These are phyloP conservation scores for Miltochrista miniata DNA, from an alignment of 2,888 invertebrate genomes.

Conservation along the genomic window DNA sequence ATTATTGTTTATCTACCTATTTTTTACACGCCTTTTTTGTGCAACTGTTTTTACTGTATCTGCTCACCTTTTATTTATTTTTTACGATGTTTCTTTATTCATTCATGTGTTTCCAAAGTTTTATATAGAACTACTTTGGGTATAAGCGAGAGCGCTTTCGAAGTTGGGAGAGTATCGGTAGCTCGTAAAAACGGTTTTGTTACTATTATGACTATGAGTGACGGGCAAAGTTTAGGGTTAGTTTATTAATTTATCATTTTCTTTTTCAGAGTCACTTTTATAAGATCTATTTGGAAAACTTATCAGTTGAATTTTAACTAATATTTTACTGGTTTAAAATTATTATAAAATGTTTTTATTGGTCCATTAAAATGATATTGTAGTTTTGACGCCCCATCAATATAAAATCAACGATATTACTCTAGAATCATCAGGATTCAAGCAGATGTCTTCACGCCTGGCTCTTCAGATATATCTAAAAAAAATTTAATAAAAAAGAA, in stretches of 20 bases:
- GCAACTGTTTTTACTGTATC: constrained; percentile 14
- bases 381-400: too few relatives aligned
- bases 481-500: too few relatives aligned
- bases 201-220: constrained; percentile 22
- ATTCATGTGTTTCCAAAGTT: constrained; percentile 30
- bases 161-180: constrained; percentile 20
- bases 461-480: too few relatives aligned
- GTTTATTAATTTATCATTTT: constrained; percentile 26
- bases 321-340: background rate
- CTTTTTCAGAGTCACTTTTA: too few relatives aligned
- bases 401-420: too few relatives aligned
- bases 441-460: too few relatives aligned
- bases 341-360: background rate
- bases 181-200: constrained; percentile 27
- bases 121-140: constrained; percentile 21
- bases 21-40: constrained; percentile 26
- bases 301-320: background rate
- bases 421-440: too few relatives aligned
- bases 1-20: constrained; percentile 36
- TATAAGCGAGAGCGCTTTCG: constrained; percentile 12
- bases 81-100: constrained; percentile 34
- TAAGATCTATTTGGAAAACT: too few relatives aligned
- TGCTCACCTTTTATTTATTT: constrained; percentile 19
- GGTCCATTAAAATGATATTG: too few relatives aligned
- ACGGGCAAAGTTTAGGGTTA: constrained; percentile 13